Evolutionary conservation across 2,888 invertebrate genomes (phyloP).

Genomic region (Incurvaria masculella): DNA sequence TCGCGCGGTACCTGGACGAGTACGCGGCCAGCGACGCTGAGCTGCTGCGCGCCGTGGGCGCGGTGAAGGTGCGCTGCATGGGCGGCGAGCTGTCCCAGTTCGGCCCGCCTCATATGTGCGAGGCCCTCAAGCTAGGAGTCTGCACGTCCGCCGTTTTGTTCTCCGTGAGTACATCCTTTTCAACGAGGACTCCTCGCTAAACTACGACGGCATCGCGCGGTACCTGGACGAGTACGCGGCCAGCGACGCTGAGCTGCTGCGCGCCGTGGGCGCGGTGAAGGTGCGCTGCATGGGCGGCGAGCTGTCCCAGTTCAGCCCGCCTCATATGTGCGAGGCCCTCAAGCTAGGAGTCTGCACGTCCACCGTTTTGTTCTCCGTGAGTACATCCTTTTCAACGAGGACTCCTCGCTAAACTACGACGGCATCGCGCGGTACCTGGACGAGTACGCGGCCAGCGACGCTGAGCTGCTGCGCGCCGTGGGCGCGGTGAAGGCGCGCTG

Average conservation of each 20-base stretch:
- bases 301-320: too few species aligned
- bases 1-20: slow-evolving; percentile 22
- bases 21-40: slow-evolving; percentile 24
- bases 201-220: too few species aligned
- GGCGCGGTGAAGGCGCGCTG: slow-evolving; percentile 25
- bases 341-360: too few species aligned
- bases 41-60: slow-evolving; percentile 23
- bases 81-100: slow-evolving; percentile 19
- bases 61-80: slow-evolving; percentile 26
- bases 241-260: too few species aligned
- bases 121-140: slow-evolving; percentile 27
- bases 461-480: slow-evolving; percentile 24
- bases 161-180: slow-evolving; percentile 26
- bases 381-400: slow-evolving; percentile 25
- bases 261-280: too few species aligned
- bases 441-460: slow-evolving; percentile 23
- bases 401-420: slow-evolving; percentile 24
- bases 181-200: too few species aligned
- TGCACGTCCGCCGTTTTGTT: slow-evolving; percentile 27
- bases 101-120: slow-evolving; percentile 30
- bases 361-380: too few species aligned
- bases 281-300: too few species aligned
- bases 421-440: slow-evolving; percentile 23
- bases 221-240: too few species aligned
- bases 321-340: too few species aligned